These are phyloP conservation scores for Euphonia xanthogaster DNA, from an alignment of 2,797 vertebrate genomes.

Conservation along the genomic window DNA sequence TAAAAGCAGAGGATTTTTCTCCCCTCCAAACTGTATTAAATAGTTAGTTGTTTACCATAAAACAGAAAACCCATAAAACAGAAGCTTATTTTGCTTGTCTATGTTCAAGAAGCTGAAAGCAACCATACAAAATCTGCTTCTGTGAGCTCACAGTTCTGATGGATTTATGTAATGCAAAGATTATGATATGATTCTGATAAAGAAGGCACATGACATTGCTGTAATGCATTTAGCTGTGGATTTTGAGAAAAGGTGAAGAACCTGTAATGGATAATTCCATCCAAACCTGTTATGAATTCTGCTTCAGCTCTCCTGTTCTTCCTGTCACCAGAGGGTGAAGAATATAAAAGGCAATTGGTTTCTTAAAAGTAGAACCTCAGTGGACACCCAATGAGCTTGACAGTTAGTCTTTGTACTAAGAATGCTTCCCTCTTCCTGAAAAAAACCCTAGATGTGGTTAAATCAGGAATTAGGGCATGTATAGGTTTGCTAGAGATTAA, in stretches of 20 bases:
- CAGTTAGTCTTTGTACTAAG: neutral
- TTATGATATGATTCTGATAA: neutral
- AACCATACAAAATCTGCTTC: neutral
- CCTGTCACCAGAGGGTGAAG: neutral
- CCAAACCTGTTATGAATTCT: neutral
- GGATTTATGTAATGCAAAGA: neutral
- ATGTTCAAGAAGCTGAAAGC: neutral
- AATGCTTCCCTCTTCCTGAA: neutral
- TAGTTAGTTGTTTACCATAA: neutral
- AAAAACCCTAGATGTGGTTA: neutral
- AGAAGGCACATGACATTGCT: accelerated
- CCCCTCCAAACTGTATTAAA: neutral
- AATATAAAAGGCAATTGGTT: neutral
- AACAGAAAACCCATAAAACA: neutral
- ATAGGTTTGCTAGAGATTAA: neutral
- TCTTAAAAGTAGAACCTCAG: neutral
- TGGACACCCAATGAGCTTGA: neutral
- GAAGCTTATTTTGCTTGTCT: neutral
- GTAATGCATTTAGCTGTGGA: neutral
- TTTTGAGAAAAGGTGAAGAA: neutral
- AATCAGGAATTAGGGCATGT: neutral
- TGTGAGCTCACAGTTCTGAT: neutral
- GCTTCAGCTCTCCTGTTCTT: neutral
- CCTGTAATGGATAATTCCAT: neutral
- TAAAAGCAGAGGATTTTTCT: neutral